These are phyloP conservation scores for Cerastoderma edule DNA, from an alignment of 2,888 invertebrate species.

Conservation along the genomic window DNA sequence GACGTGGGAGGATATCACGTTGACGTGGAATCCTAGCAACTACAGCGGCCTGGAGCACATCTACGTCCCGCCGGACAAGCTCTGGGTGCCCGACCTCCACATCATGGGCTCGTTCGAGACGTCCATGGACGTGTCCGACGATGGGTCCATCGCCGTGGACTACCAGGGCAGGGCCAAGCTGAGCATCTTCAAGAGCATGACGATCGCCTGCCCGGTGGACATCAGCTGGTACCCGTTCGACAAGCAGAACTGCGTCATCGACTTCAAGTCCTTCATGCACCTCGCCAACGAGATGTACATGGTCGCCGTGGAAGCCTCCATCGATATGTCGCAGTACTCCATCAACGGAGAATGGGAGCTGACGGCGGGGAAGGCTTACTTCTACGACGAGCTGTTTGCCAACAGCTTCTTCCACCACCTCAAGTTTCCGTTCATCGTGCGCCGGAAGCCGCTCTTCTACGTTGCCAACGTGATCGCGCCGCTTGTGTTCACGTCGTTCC, in stretches of 20 bases:
- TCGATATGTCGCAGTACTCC: conserved; percentile 3
- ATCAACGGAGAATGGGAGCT: conserved; percentile 44
- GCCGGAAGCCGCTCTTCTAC: conserved; percentile 55
- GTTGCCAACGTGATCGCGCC: conserved; percentile 60
- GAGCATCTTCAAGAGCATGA: conserved; percentile 41
- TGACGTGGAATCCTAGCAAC: conserved; percentile 41
- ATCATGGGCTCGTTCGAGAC: conserved; percentile 30
- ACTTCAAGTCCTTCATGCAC: conserved; percentile 20
- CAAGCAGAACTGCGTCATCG: conserved; percentile 51
- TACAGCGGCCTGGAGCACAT: conserved; percentile 39
- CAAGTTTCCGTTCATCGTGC: conserved; percentile 30
- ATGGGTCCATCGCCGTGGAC: conserved; percentile 31
- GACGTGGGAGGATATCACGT: conserved; percentile 51
- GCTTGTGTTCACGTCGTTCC: conserved; percentile 49
- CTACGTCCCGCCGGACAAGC: conserved; percentile 34
- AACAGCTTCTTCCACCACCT: conserved; percentile 36
- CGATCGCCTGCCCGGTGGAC: conserved; percentile 42
- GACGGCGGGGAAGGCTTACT: not conserved
- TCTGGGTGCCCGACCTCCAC: conserved; percentile 56
- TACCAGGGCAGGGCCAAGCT: conserved; percentile 36
- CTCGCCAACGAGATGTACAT: conserved; percentile 21
- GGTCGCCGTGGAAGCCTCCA: conserved; percentile 9
- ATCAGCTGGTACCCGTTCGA: conserved; percentile 59
- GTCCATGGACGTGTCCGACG: conserved; percentile 15
- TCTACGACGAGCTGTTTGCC: not conserved